phyloP scores from a whole-genome alignment of 2,797 vertebrate genomes.

The Eulemur albifrons region DNA sequence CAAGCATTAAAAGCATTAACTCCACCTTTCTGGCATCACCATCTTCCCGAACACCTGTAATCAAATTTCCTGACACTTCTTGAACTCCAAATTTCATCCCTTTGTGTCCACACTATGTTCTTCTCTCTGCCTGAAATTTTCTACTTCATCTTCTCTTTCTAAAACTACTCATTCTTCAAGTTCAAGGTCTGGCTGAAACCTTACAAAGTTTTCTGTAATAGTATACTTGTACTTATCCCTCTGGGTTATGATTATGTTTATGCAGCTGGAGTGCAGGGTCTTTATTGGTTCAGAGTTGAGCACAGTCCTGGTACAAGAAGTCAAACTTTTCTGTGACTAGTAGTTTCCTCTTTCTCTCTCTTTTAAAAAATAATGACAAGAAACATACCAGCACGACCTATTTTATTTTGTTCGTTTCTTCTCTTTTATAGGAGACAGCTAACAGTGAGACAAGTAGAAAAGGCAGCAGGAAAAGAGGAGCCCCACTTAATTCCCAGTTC shows the following conservation, averaged over 20 bases:
- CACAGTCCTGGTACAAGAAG: not conserved
- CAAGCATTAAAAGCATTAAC: not conserved
- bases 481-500: not conserved
- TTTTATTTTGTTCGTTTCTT: not conserved
- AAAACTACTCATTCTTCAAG: not conserved
- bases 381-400: not conserved
- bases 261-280: not conserved
- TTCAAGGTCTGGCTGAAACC: not conserved
- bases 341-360: not conserved
- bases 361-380: conserved; percentile 32
- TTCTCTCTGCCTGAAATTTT: not conserved
- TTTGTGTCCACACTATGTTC: not conserved
- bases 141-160: not conserved
- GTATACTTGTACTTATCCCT: not conserved
- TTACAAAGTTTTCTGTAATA: not conserved
- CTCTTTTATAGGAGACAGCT: not conserved
- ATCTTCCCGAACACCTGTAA: not conserved
- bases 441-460: not conserved
- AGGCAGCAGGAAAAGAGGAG: not conserved
- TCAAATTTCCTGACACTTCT: not conserved
- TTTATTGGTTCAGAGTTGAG: not conserved
- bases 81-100: not conserved
- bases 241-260: not conserved
- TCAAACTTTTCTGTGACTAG: not conserved
- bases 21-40: not conserved